Percentiles rank a stretch among this genome's conserved stretches.
These are phyloP conservation scores for Drosophila pachea DNA, from an alignment of 1,140 invertebrate species.

Conservation along the genomic window DNA sequence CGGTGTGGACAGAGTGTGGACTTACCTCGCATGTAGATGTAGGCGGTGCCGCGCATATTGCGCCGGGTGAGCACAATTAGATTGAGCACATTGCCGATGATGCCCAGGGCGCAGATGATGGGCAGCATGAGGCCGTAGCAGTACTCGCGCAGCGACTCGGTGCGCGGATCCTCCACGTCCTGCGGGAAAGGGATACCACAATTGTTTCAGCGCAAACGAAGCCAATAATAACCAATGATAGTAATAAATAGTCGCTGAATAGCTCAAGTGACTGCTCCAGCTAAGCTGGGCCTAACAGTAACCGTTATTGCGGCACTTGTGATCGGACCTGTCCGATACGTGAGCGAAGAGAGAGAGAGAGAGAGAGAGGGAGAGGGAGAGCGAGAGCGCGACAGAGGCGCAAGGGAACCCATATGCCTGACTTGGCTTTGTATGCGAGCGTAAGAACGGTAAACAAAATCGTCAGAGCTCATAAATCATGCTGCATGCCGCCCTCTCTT, in stretches of 20 bases:
- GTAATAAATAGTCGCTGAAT: neutral
- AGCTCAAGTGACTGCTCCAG: no score
- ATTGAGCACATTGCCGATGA: slow-evolving; percentile 87
- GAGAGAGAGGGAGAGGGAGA: no score
- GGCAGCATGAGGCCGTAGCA: slow-evolving; percentile 86
- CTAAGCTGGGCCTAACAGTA: no score
- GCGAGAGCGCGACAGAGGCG: no score
- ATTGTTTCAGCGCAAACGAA: slow-evolving; percentile 15
- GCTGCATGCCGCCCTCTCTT: slow-evolving; percentile 3
- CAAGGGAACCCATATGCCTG: neutral
- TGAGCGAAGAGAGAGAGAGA: no score
- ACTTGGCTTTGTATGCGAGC: neutral
- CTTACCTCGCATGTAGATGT: slow-evolving; percentile 88
- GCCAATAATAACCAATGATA: slow-evolving; percentile 38
- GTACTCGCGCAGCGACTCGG: slow-evolving; percentile 82
- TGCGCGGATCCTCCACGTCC: slow-evolving; percentile 81
- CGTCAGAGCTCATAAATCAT: slow-evolving; percentile 65
- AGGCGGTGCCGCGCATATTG: slow-evolving; percentile 87
- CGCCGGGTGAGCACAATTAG: slow-evolving; percentile 86
- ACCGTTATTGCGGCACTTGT: no score
- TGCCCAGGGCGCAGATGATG: slow-evolving; percentile 85
- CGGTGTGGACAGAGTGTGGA: slow-evolving; percentile 19
- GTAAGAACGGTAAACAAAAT: slow-evolving; percentile 37
- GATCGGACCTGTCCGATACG: no score
- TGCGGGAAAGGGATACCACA: slow-evolving; percentile 23